A percentile compares a stretch with the other conserved stretches of the same genome.
These are phyloP conservation scores for Sylvia atricapilla DNA, from an alignment of 2,113 vertebrate genomes.

Conservation along the genomic window DNA sequence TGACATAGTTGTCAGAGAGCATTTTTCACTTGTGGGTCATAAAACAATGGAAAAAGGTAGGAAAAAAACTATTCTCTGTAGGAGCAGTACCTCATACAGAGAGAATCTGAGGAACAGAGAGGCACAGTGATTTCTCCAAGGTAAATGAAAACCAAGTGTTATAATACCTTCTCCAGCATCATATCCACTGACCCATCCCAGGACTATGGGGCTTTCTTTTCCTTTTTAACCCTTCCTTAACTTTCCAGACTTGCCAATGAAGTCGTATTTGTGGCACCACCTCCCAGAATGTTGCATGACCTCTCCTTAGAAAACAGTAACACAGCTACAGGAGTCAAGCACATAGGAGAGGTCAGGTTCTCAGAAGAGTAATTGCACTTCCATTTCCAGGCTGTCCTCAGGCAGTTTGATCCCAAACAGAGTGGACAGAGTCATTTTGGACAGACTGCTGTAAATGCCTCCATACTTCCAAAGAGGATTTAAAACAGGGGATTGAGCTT, in stretches of 20 bases:
- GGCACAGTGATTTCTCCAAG: background rate
- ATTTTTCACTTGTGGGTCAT: background rate
- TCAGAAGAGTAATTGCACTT: background rate
- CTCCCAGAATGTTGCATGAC: background rate
- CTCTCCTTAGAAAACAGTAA: background rate
- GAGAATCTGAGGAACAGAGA: background rate
- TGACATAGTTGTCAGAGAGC: background rate
- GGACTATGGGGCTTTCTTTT: background rate
- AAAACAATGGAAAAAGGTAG: background rate
- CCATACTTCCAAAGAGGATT: background rate
- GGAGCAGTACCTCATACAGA: background rate
- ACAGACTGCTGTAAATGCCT: background rate
- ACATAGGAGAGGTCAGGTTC: background rate
- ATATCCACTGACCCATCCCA: background rate
- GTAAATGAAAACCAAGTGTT: background rate
- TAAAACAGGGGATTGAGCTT: background rate
- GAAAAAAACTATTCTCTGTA: background rate
- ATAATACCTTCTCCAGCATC: background rate
- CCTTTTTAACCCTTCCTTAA: background rate
- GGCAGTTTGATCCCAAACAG: background rate
- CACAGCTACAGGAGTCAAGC: background rate
- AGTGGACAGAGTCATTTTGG: background rate
- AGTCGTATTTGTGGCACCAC: accelerated
- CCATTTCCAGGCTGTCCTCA: background rate
- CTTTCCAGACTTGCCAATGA: background rate